Percentiles rank a stretch among this genome's conserved stretches.
Evolutionary conservation across 2,113 vertebrate genomes (phyloP).

Genomic region (Isurus oxyrinchus): DNA sequence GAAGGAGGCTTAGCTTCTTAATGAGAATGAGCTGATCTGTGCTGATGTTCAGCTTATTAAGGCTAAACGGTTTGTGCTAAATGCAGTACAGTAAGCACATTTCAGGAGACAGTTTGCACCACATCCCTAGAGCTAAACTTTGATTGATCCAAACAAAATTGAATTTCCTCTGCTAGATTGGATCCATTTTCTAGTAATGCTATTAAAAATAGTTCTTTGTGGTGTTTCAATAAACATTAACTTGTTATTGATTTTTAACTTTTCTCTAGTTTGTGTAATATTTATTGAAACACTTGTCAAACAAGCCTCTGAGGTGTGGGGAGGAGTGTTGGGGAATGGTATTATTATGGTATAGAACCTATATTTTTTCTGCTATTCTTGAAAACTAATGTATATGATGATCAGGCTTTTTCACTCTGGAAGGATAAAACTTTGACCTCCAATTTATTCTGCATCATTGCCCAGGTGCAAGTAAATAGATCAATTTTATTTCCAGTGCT

Average conservation of each 20-base stretch:
- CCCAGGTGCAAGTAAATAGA: neutral
- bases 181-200: conserved; percentile 51
- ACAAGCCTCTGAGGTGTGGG: conserved; percentile 43
- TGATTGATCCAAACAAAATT: conserved; percentile 52
- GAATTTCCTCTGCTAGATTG: conserved; percentile 53
- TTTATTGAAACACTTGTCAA: conserved; percentile 48
- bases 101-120: conserved; percentile 52
- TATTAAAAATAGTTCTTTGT: conserved; percentile 50
- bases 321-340: conserved; percentile 42
- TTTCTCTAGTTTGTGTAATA: conserved; percentile 47
- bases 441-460: conserved; percentile 44
- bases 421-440: conserved; percentile 48
- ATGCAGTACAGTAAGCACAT: conserved; percentile 52
- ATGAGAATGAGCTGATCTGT: conserved; percentile 56
- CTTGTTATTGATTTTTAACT: conserved; percentile 50
- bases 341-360: conserved; percentile 42
- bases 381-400: conserved; percentile 43
- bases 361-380: conserved; percentile 40
- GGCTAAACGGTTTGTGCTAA: conserved; percentile 55
- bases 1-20: conserved; percentile 55
- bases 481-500: neutral
- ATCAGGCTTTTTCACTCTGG: conserved; percentile 38
- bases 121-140: conserved; percentile 50
- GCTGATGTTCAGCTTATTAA: conserved; percentile 51
- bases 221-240: conserved; percentile 60